Percentiles rank a stretch among this genome's conserved stretches.
Evolutionary conservation across 2,113 vertebrate genomes (phyloP).

Genomic region (Andinoacara biseriatus): DNA sequence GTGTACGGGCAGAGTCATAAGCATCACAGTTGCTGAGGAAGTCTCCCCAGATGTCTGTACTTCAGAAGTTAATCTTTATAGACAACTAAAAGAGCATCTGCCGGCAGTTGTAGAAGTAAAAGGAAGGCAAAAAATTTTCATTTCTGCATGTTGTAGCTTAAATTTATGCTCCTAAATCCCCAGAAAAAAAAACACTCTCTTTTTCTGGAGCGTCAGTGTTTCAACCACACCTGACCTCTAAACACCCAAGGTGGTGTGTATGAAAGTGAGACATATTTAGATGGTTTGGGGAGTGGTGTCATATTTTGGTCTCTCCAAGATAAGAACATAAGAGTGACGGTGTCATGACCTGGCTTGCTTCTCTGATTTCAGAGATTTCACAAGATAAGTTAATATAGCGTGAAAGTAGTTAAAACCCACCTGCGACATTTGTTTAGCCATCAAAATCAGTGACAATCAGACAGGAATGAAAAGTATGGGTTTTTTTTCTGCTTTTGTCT

Average conservation of each 20-base stretch:
- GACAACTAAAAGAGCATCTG: conserved; percentile 4
- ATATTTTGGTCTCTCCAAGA: background rate
- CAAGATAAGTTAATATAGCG: background rate
- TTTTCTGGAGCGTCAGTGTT: background rate
- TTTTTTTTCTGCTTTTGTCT: background rate
- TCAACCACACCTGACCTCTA: background rate
- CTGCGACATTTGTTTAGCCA: background rate
- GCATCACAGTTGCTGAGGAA: conserved; percentile 21
- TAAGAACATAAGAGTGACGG: background rate
- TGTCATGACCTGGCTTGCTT: background rate
- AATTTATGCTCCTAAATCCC: conserved; percentile 19
- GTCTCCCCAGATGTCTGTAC: conserved; percentile 47
- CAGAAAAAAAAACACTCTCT: background rate
- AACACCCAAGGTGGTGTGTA: background rate
- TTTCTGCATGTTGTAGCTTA: conserved; percentile 2
- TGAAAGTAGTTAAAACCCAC: background rate
- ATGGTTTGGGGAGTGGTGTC: background rate
- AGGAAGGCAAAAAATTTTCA: background rate
- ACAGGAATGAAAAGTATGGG: background rate
- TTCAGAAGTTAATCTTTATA: conserved; percentile 39
- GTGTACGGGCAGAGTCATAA: conserved; percentile 14
- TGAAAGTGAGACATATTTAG: background rate
- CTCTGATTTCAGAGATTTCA: background rate
- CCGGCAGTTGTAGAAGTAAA: conserved; percentile 11
- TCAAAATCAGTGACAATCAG: background rate